phyloP scores from a whole-genome alignment of 2,888 invertebrate species.

The Copidosoma aretas region DNA sequence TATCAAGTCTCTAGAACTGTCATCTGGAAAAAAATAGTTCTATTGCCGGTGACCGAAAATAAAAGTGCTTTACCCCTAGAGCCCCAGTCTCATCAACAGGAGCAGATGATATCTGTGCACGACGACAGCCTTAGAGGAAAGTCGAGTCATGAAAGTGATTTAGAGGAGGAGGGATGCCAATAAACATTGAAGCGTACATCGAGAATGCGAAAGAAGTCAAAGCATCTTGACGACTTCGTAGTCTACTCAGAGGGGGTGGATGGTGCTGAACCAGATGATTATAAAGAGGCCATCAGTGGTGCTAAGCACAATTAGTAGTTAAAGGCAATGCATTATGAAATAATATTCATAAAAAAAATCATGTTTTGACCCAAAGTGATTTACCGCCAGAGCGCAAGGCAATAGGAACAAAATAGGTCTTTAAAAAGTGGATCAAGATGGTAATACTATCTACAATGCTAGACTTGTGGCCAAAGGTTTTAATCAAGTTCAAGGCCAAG shows the following conservation, averaged over 20 bases:
- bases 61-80: no score
- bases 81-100: no score
- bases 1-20: no score
- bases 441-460: not conserved
- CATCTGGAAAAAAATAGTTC: no score
- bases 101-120: no score
- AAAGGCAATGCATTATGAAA: not conserved
- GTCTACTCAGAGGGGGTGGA: not conserved
- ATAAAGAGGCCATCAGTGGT: not conserved
- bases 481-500: not conserved
- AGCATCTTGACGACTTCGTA: not conserved
- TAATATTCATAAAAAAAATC: not conserved
- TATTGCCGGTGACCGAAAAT: no score
- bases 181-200: not conserved
- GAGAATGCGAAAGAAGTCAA: not conserved
- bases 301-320: not conserved
- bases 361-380: not conserved
- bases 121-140: not conserved
- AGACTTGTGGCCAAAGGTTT: not conserved
- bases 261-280: not conserved
- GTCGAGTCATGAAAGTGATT: not conserved
- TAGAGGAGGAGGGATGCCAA: not conserved
- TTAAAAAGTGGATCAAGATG: not conserved
- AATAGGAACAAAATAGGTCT: slow-evolving; percentile 9
- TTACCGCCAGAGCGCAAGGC: not conserved